Evolutionary conservation across 1,140 invertebrate genomes (phyloP).

Genomic region (Tetragonula clypearis): DNA sequence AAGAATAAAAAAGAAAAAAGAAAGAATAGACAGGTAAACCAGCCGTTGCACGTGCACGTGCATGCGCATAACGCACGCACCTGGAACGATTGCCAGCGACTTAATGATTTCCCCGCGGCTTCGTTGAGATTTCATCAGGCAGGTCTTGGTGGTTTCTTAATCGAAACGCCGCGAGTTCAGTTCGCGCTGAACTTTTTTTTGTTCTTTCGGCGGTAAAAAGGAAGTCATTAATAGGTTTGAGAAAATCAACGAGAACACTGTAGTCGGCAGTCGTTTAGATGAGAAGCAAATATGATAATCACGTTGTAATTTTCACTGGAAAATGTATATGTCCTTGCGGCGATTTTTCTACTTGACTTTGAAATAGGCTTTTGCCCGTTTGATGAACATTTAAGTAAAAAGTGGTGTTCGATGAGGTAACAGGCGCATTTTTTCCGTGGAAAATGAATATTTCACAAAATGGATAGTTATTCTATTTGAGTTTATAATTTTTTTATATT

Average conservation of each 20-base stretch:
- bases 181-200: neutral
- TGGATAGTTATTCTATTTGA: too few species aligned
- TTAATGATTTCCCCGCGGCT: constrained; percentile 54
- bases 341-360: neutral
- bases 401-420: neutral
- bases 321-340: neutral
- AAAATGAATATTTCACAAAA: too few species aligned
- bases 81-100: constrained; percentile 36
- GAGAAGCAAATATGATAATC: neutral
- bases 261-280: neutral
- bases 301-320: neutral
- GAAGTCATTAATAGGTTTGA: neutral
- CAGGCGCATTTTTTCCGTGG: neutral
- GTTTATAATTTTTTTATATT: too few species aligned
- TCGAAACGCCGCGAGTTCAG: constrained; percentile 10
- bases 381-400: neutral
- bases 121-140: constrained; percentile 54
- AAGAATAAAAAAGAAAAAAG: neutral
- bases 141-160: constrained; percentile 50
- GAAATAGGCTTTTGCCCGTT: neutral
- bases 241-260: neutral
- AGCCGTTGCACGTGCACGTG: constrained; percentile 44
- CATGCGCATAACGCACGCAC: constrained; percentile 27
- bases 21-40: neutral
- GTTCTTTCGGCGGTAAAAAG: neutral